These are phyloP conservation scores for Oreortyx pictus DNA, from an alignment of 2,797 vertebrate genomes.

Conservation along the genomic window DNA sequence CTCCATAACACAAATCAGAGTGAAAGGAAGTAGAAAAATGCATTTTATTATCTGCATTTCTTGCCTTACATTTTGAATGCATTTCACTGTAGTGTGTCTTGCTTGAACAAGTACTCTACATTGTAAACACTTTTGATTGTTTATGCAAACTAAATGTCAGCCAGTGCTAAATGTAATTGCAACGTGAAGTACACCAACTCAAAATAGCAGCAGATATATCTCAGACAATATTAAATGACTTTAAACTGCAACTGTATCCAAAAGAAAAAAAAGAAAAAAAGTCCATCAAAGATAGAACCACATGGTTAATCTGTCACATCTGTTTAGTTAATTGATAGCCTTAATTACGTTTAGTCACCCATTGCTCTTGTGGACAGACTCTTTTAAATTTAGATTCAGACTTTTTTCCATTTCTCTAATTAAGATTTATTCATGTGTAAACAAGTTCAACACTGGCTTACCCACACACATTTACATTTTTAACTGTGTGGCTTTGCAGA, in stretches of 20 bases:
- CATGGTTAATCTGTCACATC: constrained; percentile 2
- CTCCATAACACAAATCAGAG: neutral
- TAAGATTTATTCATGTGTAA: constrained; percentile 32
- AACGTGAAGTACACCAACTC: constrained; percentile 55
- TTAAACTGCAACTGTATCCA: neutral
- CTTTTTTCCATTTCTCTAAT: constrained; percentile 26
- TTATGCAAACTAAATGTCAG: constrained; percentile 70
- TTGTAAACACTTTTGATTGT: constrained; percentile 61
- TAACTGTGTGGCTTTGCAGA: neutral
- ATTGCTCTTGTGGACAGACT: neutral
- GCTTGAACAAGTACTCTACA: constrained; percentile 32
- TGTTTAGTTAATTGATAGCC: neutral
- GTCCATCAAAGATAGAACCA: neutral
- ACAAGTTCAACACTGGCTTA: neutral
- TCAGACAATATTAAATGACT: constrained; percentile 28
- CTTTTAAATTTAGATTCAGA: constrained; percentile 2
- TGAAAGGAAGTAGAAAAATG: neutral
- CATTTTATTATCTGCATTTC: neutral
- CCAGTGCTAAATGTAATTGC: constrained; percentile 56
- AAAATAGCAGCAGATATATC: constrained; percentile 51
- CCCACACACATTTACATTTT: neutral
- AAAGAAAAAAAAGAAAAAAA: constrained; percentile 5
- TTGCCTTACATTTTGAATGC: constrained; percentile 16
- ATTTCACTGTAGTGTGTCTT: constrained; percentile 1
- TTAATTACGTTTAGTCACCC: constrained; percentile 23